Evolutionary conservation across 2,888 invertebrate genomes (phyloP).

Genomic region (Thera britannica): DNA sequence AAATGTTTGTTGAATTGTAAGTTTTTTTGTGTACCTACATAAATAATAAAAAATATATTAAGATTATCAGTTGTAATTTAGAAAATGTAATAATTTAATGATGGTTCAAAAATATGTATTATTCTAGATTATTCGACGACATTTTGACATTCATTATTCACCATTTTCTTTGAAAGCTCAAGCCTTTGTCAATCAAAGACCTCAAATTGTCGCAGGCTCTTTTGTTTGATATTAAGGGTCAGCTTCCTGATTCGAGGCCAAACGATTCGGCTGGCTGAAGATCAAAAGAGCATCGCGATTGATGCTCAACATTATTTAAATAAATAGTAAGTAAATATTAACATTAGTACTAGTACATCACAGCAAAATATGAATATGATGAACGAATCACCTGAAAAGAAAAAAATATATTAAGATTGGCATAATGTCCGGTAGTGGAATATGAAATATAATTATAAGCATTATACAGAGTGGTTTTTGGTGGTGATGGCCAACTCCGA

Average conservation of each 20-base stretch:
- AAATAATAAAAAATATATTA: too few relatives aligned
- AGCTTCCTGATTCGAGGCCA: conserved; percentile 7
- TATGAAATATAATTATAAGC: too few relatives aligned
- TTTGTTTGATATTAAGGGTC: conserved; percentile 36
- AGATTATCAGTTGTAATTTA: not conserved
- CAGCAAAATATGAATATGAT: conserved; percentile 60
- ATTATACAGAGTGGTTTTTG: too few relatives aligned
- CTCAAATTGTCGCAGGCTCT: conserved; percentile 25
- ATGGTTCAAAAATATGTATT: conserved; percentile 1
- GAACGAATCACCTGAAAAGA: conserved; percentile 54
- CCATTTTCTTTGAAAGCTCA: conserved; percentile 20
- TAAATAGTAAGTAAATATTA: not conserved
- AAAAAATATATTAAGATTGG: conserved; percentile 1
- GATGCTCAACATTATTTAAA: too few relatives aligned
- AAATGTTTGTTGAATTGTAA: too few relatives aligned
- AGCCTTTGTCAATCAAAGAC: conserved; percentile 29
- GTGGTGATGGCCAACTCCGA: too few relatives aligned
- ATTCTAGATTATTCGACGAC: conserved; percentile 11
- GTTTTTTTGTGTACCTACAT: too few relatives aligned
- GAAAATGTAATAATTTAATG: not conserved
- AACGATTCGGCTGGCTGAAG: not conserved
- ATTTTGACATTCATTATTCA: conserved; percentile 23
- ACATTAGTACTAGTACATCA: conserved; percentile 48
- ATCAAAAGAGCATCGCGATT: too few relatives aligned
- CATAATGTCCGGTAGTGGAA: too few relatives aligned